Evolutionary conservation across 2,113 vertebrate species (phyloP).

Genomic region (Heloderma charlesbogerti): DNA sequence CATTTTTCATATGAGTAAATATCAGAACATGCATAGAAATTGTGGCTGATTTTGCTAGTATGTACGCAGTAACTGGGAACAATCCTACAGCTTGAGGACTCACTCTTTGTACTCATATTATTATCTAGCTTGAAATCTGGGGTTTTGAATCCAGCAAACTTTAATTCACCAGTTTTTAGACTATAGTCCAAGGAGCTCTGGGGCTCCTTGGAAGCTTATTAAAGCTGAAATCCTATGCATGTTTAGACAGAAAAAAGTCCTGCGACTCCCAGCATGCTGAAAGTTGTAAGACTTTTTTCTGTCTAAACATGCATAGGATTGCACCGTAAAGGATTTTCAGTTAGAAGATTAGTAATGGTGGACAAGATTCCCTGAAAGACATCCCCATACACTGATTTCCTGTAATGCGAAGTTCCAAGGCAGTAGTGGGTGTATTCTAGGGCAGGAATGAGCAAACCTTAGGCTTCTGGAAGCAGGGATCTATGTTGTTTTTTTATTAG

Average conservation of each 20-base stretch:
- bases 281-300: too few relatives aligned
- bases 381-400: background rate
- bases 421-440: background rate
- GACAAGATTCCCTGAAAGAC: background rate
- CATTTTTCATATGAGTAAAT: background rate
- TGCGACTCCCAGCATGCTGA: too few relatives aligned
- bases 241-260: too few relatives aligned
- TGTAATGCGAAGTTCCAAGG: background rate
- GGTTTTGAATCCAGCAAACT: background rate
- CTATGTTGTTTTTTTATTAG: too few relatives aligned
- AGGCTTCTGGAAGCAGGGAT: too few relatives aligned
- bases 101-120: background rate
- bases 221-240: too few relatives aligned
- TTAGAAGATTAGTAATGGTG: background rate
- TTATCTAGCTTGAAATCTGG: background rate
- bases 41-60: background rate
- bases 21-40: background rate
- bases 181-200: background rate
- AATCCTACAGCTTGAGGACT: background rate
- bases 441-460: too few relatives aligned
- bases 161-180: background rate
- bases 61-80: background rate
- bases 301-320: too few relatives aligned
- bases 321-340: background rate
- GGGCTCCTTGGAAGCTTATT: background rate